A percentile compares a stretch with the other conserved stretches of the same genome.
phyloP scores from a whole-genome alignment of 2,113 vertebrate genomes.

The Petaurus breviceps region DNA sequence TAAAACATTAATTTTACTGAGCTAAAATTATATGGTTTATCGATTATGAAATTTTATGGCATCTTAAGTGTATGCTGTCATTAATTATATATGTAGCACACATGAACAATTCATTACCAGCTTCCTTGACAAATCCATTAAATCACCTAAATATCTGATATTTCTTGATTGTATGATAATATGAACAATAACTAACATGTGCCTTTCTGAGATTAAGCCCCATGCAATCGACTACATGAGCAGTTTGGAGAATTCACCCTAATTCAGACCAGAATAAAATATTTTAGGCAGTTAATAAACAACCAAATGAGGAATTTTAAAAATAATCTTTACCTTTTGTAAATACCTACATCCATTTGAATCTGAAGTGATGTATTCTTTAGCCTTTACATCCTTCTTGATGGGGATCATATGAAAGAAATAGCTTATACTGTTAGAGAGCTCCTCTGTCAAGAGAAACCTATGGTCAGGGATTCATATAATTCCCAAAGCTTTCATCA shows the following conservation, averaged over 20 bases:
- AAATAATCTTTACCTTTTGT: constrained; percentile 53
- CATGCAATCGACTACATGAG: neutral
- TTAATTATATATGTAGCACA: neutral
- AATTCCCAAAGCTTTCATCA: constrained; percentile 83
- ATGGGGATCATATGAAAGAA: constrained; percentile 61
- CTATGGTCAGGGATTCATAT: constrained; percentile 76
- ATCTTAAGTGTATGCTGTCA: neutral
- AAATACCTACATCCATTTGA: constrained; percentile 61
- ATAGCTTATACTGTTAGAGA: constrained; percentile 67
- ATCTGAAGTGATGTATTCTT: constrained; percentile 61
- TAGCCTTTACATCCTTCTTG: constrained; percentile 64
- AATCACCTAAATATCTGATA: neutral
- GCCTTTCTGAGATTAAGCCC: neutral
- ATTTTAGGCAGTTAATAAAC: constrained; percentile 59
- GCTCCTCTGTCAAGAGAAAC: constrained; percentile 72
- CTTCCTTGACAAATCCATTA: neutral
- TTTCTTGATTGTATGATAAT: neutral
- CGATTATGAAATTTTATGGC: neutral
- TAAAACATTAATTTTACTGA: neutral
- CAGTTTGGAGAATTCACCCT: constrained; percentile 4
- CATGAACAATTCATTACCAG: neutral
- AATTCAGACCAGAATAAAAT: constrained; percentile 51
- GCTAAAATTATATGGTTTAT: neutral
- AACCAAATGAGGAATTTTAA: constrained; percentile 65
- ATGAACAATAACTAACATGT: neutral